phyloP scores from a whole-genome alignment of 1,140 invertebrate genomes.

The Orchesella cincta region DNA sequence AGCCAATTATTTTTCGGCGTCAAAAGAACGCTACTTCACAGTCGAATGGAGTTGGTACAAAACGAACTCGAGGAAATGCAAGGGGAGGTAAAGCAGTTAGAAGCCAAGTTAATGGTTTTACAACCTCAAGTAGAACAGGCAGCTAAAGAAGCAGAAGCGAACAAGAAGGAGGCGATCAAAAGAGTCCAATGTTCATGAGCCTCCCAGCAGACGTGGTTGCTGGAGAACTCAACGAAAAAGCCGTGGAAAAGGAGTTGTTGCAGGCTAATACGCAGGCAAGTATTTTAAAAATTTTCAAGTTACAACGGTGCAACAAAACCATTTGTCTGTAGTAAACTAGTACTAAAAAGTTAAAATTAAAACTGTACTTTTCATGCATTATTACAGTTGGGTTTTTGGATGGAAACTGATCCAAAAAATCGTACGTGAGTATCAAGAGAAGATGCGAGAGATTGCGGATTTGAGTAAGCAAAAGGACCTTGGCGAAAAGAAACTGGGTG shows the following conservation, averaged over 20 bases:
- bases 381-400: constrained; percentile 36
- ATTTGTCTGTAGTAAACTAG: too few species aligned
- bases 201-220: constrained; percentile 40
- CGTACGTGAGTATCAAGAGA: constrained; percentile 65
- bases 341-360: constrained; percentile 56
- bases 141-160: constrained; percentile 31
- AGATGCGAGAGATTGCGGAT: constrained; percentile 60
- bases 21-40: background rate
- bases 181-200: constrained; percentile 42
- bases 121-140: constrained; percentile 23
- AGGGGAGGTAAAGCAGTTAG: background rate
- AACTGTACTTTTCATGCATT: constrained; percentile 23
- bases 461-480: constrained; percentile 59
- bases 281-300: too few species aligned
- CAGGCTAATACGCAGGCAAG: constrained; percentile 31
- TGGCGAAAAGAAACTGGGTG: constrained; percentile 59
- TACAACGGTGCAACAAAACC: too few species aligned
- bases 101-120: background rate
- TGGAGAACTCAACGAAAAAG: constrained; percentile 32
- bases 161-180: constrained; percentile 33
- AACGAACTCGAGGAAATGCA: constrained; percentile 5
- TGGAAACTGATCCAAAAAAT: constrained; percentile 57
- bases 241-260: constrained; percentile 39
- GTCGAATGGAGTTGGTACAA: background rate
- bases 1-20: background rate